Evolutionary conservation across 1,140 invertebrate species (phyloP).

Genomic region (Scaptomyza hsui): DNA sequence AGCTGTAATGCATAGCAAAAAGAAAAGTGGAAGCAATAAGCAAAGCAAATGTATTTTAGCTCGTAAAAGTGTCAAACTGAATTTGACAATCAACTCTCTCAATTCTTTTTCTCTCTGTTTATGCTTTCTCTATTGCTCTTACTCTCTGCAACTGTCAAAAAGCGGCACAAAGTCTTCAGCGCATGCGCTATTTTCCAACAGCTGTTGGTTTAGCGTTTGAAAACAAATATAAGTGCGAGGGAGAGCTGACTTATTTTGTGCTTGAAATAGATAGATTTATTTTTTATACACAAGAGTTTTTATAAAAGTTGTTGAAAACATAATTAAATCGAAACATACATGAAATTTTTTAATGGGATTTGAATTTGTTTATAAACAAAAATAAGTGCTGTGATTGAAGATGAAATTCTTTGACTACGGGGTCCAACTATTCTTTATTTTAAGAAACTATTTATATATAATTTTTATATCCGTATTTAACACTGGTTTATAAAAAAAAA

Average conservation of each 20-base stretch:
- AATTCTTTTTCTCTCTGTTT: slow-evolving; percentile 8
- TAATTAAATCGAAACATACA: slow-evolving; percentile 6
- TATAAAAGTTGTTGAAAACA: slow-evolving; percentile 11
- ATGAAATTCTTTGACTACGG: neutral
- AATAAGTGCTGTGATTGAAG: neutral
- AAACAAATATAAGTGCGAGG: slow-evolving; percentile 65
- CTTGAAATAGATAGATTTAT: neutral
- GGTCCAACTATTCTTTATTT: too few species aligned
- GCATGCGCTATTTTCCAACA: slow-evolving; percentile 55
- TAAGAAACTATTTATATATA: too few species aligned
- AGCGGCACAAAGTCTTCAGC: slow-evolving; percentile 14
- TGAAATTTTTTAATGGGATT: slow-evolving; percentile 32
- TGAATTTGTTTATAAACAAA: slow-evolving; percentile 46
- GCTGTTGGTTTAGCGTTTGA: slow-evolving; percentile 50
- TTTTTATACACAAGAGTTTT: slow-evolving; percentile 31
- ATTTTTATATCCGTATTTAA: too few species aligned
- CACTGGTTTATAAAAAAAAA: too few species aligned
- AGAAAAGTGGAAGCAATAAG: slow-evolving; percentile 10
- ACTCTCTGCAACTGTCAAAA: slow-evolving; percentile 49
- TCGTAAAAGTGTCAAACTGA: slow-evolving; percentile 36
- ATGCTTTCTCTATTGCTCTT: slow-evolving; percentile 10
- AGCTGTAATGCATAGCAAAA: slow-evolving; percentile 27
- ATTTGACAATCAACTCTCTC: slow-evolving; percentile 16
- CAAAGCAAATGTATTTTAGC: slow-evolving; percentile 22
- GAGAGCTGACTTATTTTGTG: slow-evolving; percentile 24